Evolutionary conservation across 1,140 invertebrate genomes (phyloP).

Genomic region (Nautilus pompilius): DNA sequence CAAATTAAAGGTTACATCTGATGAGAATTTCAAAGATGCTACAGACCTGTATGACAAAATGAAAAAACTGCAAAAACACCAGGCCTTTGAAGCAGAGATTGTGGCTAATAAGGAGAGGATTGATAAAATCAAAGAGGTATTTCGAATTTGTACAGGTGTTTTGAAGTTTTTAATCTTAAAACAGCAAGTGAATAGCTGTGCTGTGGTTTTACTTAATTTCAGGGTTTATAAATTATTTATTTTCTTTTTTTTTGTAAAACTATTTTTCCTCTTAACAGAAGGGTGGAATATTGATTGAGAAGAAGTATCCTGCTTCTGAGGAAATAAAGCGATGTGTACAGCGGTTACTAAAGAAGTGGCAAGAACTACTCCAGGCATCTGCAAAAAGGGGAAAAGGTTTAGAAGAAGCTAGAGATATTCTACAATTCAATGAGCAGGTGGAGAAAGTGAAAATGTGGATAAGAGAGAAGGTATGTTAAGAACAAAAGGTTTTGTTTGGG

Average conservation of each 20-base stretch:
- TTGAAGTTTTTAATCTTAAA: neutral
- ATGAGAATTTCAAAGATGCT: constrained; percentile 82
- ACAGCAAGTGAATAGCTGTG: neutral
- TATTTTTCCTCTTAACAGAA: constrained; percentile 15
- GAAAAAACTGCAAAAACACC: constrained; percentile 96
- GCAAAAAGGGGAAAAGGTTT: constrained; percentile 78
- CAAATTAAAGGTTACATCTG: constrained; percentile 87
- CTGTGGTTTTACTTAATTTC: neutral
- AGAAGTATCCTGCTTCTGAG: constrained; percentile 62
- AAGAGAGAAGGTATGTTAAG: constrained; percentile 70
- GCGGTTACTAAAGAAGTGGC: constrained; percentile 73
- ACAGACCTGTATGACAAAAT: constrained; percentile 95
- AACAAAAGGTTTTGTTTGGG: neutral
- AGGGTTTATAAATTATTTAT: neutral
- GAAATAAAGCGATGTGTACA: constrained; percentile 75
- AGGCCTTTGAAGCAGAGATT: constrained; percentile 94
- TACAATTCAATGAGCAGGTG: constrained; percentile 94
- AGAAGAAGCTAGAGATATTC: constrained; percentile 94
- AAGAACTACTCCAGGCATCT: constrained; percentile 75
- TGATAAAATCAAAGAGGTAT: constrained; percentile 72
- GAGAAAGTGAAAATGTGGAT: constrained; percentile 97
- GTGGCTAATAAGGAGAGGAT: constrained; percentile 84
- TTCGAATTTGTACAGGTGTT: neutral
- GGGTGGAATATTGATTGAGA: constrained; percentile 57
- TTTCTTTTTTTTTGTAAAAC: constrained; percentile 10